A percentile compares a stretch with the other conserved stretches of the same genome.
These are phyloP conservation scores for Etheostoma nigrum DNA, from an alignment of 2,797 vertebrate species.

Conservation along the genomic window DNA sequence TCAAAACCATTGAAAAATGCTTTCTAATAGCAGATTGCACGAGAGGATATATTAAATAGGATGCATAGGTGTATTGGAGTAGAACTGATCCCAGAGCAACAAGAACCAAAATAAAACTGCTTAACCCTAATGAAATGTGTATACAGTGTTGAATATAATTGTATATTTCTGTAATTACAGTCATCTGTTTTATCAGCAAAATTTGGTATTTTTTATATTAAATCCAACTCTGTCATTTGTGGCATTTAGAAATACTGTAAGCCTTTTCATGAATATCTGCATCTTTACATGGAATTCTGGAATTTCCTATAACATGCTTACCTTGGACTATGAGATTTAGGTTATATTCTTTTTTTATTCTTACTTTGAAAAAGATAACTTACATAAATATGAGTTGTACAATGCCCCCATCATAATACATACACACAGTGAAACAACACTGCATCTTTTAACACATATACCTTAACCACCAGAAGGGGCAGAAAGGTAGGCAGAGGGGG, in stretches of 20 bases:
- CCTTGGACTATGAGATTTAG: too few species aligned
- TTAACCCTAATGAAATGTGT: constrained; percentile 14
- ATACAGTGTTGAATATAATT: neutral
- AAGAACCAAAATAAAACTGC: neutral
- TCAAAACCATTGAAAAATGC: neutral
- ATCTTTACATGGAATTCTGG: neutral
- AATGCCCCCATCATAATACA: neutral
- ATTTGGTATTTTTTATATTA: constrained; percentile 22
- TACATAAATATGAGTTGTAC: neutral
- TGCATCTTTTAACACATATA: neutral
- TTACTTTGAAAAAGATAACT: neutral
- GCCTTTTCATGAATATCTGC: constrained; percentile 5
- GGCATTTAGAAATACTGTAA: constrained; percentile 32
- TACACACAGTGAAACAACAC: neutral
- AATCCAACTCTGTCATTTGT: constrained; percentile 22
- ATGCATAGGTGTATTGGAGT: neutral
- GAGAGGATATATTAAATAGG: neutral
- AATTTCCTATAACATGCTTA: neutral
- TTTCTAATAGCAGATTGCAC: neutral
- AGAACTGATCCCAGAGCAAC: constrained; percentile 16
- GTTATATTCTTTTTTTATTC: neutral
- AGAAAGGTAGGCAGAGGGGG: neutral
- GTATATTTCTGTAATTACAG: constrained; percentile 13
- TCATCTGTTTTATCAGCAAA: constrained; percentile 18
- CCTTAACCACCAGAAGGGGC: constrained; percentile 12